These are phyloP conservation scores for Micropoecilia bifurca DNA, from an alignment of 2,797 vertebrate genomes.

Conservation along the genomic window DNA sequence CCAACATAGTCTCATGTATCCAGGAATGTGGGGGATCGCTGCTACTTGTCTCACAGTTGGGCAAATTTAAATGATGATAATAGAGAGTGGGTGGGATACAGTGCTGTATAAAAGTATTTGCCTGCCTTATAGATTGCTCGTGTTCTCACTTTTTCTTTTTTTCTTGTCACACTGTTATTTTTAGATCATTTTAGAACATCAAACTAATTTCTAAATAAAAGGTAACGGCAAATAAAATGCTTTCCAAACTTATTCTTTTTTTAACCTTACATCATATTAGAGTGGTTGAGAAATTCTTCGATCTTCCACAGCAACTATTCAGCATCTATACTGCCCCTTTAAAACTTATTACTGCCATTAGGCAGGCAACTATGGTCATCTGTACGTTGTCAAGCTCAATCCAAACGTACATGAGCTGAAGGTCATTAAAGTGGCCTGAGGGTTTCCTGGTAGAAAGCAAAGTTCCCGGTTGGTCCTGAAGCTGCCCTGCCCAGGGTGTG, in stretches of 20 bases:
- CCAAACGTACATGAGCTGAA: neutral
- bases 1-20: neutral
- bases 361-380: neutral
- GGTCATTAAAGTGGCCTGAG: neutral
- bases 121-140: neutral
- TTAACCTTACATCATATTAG: neutral
- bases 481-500: neutral
- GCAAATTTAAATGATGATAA: conserved; percentile 1
- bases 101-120: neutral
- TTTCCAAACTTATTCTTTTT: neutral
- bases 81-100: neutral
- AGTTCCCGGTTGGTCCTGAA: neutral
- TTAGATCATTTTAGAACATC: neutral
- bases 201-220: neutral
- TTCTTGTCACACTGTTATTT: neutral
- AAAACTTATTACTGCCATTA: too few species aligned
- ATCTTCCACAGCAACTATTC: too few species aligned
- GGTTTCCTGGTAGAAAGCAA: neutral
- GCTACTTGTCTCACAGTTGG: neutral
- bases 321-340: too few species aligned
- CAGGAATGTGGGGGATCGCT: neutral
- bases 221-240: neutral
- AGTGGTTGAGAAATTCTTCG: too few species aligned
- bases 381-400: neutral
- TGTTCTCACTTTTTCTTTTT: neutral